Evolutionary conservation across 2,888 invertebrate species (phyloP).

Genomic region (Seira musarum): DNA sequence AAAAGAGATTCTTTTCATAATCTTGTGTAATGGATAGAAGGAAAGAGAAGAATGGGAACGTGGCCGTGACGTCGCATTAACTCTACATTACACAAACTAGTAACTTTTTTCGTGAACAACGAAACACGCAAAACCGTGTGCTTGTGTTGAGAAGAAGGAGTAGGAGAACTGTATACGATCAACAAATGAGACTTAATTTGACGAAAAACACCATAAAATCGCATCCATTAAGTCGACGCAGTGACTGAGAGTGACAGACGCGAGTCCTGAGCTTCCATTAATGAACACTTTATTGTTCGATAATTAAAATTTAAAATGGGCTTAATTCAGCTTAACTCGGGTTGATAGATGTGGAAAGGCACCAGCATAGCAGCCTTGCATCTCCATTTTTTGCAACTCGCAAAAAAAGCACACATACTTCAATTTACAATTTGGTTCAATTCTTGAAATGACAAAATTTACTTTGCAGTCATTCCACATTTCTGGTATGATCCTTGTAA

Average conservation of each 20-base stretch:
- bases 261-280: constrained; percentile 57
- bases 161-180: too few species aligned
- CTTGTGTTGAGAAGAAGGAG: neutral
- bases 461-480: too few species aligned
- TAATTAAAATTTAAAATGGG: constrained; percentile 62
- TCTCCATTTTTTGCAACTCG: too few species aligned
- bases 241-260: constrained; percentile 37
- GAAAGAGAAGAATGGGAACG: constrained; percentile 55
- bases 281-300: constrained; percentile 57
- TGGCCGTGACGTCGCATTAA: constrained; percentile 62
- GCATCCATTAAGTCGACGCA: constrained; percentile 60
- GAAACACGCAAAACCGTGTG: neutral
- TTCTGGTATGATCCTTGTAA: too few species aligned
- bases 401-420: too few species aligned
- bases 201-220: constrained; percentile 59
- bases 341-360: too few species aligned
- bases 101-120: too few species aligned
- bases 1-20: neutral
- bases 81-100: too few species aligned
- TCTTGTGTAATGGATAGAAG: neutral
- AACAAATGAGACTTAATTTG: constrained; percentile 60
- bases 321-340: constrained; percentile 56
- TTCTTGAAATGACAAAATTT: too few species aligned
- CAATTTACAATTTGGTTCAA: too few species aligned
- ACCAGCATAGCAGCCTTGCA: too few species aligned